Evolutionary conservation across 2,113 vertebrate species (phyloP).

Genomic region (Bungarus multicinctus): DNA sequence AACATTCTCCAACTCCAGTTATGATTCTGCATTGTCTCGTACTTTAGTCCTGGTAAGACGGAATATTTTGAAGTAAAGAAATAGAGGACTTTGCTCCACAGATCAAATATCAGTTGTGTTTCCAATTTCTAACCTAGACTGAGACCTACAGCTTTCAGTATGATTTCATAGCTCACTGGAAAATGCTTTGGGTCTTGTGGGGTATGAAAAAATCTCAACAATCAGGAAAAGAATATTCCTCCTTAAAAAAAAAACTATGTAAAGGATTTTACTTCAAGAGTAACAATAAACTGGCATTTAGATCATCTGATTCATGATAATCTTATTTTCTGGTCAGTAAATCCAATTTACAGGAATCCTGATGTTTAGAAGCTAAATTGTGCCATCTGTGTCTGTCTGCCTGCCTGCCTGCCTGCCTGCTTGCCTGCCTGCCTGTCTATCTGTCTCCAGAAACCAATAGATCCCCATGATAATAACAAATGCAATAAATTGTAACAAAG

Average conservation of each 20-base stretch:
- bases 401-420: no score
- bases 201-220: not conserved
- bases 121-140: not conserved
- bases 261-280: not conserved
- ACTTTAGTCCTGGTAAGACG: not conserved
- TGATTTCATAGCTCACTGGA: not conserved
- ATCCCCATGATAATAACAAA: not conserved
- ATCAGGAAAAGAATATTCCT: not conserved
- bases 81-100: not conserved
- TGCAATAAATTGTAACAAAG: not conserved
- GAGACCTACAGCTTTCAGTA: not conserved
- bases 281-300: not conserved
- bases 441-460: not conserved
- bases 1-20: not conserved
- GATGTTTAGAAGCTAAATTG: not conserved
- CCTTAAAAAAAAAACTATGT: not conserved
- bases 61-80: not conserved
- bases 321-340: not conserved
- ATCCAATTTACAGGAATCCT: slow-evolving; percentile 1
- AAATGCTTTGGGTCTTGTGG: not conserved
- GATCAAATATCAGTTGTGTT: not conserved
- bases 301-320: not conserved
- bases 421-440: fast-evolving
- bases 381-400: not conserved
- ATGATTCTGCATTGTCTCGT: not conserved